Conservation (phyloP, 2,888 invertebrate genomes). For the Catocala nupta region DNA sequence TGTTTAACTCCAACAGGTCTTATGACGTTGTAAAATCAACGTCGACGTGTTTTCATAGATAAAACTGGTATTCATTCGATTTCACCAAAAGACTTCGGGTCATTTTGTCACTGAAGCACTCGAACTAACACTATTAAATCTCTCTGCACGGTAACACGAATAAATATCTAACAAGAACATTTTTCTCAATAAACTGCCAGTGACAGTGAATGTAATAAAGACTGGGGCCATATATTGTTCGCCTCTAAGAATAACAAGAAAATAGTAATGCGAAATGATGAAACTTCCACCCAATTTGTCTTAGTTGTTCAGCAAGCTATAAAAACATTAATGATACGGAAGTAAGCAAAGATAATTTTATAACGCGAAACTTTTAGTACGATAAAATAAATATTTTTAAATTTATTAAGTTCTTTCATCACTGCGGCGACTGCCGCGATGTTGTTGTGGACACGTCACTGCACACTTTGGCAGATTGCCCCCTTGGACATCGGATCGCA, state of each 20-base stretch:
- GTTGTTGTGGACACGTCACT: too few species aligned
- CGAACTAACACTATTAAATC: constrained; percentile 13
- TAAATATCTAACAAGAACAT: constrained; percentile 15
- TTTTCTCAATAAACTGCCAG: constrained; percentile 16
- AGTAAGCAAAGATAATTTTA: constrained; percentile 18
- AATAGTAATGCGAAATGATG: constrained; percentile 20
- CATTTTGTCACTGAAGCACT: neutral
- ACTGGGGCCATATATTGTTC: constrained; percentile 9
- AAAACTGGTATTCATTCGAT: neutral
- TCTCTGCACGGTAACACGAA: constrained; percentile 2
- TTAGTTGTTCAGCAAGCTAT: constrained; percentile 20
- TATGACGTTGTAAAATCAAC: too few species aligned
- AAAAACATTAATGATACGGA: constrained; percentile 20
- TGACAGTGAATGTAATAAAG: constrained; percentile 21
- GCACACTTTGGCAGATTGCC: too few species aligned
- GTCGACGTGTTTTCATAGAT: neutral
- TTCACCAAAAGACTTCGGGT: neutral
- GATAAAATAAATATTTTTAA: neutral
- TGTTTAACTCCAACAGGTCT: too few species aligned
- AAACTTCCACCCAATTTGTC: constrained; percentile 33
- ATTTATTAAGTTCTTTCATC: too few species aligned
- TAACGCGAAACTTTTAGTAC: constrained; percentile 1
- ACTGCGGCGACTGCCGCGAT: too few species aligned
- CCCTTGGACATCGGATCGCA: too few species aligned
- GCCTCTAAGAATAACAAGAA: constrained; percentile 24